Base-by-base conservation (phyloP, 2,113 vertebrate genomes). In the Hirundichthys speculiger region DNA sequence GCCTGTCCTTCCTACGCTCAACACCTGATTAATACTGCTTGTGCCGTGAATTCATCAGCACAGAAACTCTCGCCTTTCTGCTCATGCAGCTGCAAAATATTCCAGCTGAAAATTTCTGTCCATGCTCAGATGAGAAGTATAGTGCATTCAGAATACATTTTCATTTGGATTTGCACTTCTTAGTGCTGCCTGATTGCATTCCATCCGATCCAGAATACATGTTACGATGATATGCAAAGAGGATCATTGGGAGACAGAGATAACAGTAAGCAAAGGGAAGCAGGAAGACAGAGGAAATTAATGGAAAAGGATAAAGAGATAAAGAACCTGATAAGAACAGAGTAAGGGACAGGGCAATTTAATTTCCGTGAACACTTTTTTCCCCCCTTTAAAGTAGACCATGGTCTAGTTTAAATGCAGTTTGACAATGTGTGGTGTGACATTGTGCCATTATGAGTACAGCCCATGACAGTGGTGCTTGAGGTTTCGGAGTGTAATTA, bases 401-500 rank as follows among this genome's bases (percentile, higher is more conserved):
- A 21, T 47, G 70, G 62, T 77, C 60, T 68, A 20, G 58, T 77
- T 77, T 75, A 82, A 83, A 77, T 67, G 81, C 56, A 30, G 56
- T 72, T 21, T 69, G 67, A 69, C 56, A 47, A 55, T 69, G 67
- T 52, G 47, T 54, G 49, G 39, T 11, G 70, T 24, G 69, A 60
- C 42, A 15, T 53, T 48, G 42, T 79, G 77, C 73, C 74, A 79
- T 77, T 70, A 63, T 47, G 69, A 41, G 45, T 20, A 1, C 7
- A 51, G 60, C 66, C 60, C 54, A 62, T n/a, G n/a, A 69, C 54
- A 45, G 70, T 0, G 68, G 53, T 50, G 69, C 69, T 62, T 0
- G 1, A 80, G 58, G 78, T 79, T 21, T 67, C 52, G 18, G 47
- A 0, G 69, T 51, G 78, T 80, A 82, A 89, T 89, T 89, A 89